Percentiles rank a stretch among this genome's conserved stretches.
Conservation (phyloP, 2,113 vertebrate genomes). For the Regulus satrapa region DNA sequence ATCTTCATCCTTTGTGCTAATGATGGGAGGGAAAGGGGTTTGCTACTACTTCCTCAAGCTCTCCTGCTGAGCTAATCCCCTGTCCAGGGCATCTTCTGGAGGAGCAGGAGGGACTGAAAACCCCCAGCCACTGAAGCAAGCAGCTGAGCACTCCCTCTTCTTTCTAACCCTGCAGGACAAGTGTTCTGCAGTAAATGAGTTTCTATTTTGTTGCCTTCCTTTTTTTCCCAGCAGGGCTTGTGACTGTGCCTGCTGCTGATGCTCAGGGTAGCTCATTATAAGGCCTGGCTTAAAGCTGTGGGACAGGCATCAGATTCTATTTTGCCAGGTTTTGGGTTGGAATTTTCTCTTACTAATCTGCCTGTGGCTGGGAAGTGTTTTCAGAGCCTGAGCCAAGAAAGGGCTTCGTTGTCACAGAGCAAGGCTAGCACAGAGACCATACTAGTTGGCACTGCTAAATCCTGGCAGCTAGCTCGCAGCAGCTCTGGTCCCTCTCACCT, state of each 20-base stretch:
- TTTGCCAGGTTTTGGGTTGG: not conserved
- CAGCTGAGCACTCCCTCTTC: not conserved
- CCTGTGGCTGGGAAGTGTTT: not conserved
- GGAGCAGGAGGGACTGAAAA: not conserved
- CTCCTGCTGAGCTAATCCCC: not conserved
- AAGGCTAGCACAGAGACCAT: not conserved
- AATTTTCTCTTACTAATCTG: not conserved
- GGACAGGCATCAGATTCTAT: not conserved
- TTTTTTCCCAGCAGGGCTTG: not conserved
- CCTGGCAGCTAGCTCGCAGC: not conserved
- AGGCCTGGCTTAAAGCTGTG: not conserved
- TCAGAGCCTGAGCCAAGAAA: not conserved
- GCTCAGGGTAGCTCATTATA: not conserved
- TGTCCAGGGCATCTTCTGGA: not conserved
- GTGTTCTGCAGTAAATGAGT: not conserved
- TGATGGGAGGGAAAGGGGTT: not conserved
- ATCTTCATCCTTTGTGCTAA: not conserved
- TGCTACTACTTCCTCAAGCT: not conserved
- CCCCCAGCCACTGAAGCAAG: not conserved
- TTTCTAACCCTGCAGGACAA: not conserved
- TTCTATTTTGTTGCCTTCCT: not conserved
- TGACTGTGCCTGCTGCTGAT: not conserved
- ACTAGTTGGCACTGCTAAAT: not conserved
- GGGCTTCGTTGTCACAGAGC: not conserved
- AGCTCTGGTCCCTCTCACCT: not conserved